Evolutionary conservation across 1,140 invertebrate genomes (phyloP).

Genomic region (Alviniconcha marisindica): DNA sequence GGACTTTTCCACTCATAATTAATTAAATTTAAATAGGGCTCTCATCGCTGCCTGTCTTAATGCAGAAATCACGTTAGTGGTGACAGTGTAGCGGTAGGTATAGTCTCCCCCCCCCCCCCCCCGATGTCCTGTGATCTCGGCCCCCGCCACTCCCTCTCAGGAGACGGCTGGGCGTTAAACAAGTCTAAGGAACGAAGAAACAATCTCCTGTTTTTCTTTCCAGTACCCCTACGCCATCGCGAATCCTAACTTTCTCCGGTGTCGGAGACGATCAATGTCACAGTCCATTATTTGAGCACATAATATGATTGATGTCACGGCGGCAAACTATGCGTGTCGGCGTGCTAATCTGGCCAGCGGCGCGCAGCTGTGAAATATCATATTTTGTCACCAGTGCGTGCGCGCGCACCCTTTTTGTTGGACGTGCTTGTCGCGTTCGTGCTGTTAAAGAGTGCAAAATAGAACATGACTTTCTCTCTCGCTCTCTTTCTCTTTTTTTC

Average conservation of each 20-base stretch:
- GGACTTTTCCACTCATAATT: too few relatives aligned
- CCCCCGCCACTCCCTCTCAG: background rate
- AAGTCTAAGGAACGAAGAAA: too few relatives aligned
- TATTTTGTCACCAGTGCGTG: constrained; percentile 11
- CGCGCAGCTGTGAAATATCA: constrained; percentile 30
- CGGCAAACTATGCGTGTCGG: constrained; percentile 28
- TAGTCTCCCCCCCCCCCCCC: background rate
- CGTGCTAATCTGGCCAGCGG: background rate
- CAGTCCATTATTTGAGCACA: constrained; percentile 27
- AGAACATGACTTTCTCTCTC: too few relatives aligned
- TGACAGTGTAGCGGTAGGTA: too few relatives aligned
- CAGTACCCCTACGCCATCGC: background rate
- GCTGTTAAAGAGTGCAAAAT: too few relatives aligned
- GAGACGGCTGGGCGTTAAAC: too few relatives aligned
- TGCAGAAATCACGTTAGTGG: too few relatives aligned
- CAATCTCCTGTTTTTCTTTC: too few relatives aligned
- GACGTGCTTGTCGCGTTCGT: background rate
- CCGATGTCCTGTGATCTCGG: background rate
- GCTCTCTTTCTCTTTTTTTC: background rate
- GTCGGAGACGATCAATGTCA: background rate
- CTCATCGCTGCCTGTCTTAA: too few relatives aligned
- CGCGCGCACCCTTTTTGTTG: background rate
- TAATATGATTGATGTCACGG: constrained; percentile 32
- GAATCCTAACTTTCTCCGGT: background rate
- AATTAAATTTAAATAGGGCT: too few relatives aligned